These are phyloP conservation scores for Myiozetetes cayanensis DNA, from an alignment of 2,113 vertebrate genomes.

Conservation along the genomic window DNA sequence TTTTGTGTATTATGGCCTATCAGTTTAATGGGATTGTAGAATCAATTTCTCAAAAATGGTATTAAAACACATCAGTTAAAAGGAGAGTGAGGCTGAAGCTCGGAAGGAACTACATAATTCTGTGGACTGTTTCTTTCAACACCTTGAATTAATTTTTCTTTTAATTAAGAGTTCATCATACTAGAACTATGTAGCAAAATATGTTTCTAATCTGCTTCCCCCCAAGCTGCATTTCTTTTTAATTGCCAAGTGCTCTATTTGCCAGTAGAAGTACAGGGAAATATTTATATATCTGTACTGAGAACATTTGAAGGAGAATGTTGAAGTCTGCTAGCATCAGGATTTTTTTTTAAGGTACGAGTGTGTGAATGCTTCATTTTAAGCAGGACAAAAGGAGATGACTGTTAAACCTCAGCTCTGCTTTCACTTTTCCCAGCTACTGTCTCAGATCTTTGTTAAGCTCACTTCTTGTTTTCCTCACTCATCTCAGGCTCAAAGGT, in stretches of 20 bases:
- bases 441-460: not conserved
- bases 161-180: not conserved
- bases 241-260: not conserved
- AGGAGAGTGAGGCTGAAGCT: not conserved
- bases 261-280: not conserved
- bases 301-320: not conserved
- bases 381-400: not conserved
- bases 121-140: constrained; percentile 30
- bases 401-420: not conserved
- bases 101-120: not conserved
- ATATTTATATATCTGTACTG: not conserved
- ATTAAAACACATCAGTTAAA: not conserved
- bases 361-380: not conserved
- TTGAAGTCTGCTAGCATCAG: not conserved
- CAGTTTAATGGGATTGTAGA: not conserved
- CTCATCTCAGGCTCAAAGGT: not conserved
- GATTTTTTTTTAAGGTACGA: not conserved
- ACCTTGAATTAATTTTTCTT: not conserved
- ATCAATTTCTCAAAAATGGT: not conserved
- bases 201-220: not conserved
- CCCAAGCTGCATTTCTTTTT: not conserved
- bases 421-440: not conserved
- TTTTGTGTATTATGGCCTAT: not conserved
- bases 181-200: not conserved
- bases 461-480: not conserved